Base-by-base conservation (phyloP, 92 coral and sea anemone species). In the Actinostola sp. region DNA sequence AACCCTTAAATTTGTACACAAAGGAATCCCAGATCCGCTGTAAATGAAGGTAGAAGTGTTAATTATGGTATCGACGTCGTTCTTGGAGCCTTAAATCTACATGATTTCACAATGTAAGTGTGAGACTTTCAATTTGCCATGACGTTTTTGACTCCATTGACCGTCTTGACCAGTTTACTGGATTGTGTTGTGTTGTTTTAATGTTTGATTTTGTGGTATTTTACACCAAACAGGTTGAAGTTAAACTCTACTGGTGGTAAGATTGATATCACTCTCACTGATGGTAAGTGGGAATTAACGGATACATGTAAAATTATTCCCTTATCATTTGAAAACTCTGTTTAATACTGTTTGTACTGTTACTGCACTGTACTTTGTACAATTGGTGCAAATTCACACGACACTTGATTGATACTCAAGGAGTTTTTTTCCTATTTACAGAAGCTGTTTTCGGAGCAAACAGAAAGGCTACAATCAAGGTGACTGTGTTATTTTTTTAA, bases 191-290 rank as follows among this genome's bases (percentile, higher is more conserved):
- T 48, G 13, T 48, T 41, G 46, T 15, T 41, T 41, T 41, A 8
- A 41, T 28, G 46, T 1, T 27, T 16, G 14, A 8, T 16, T 64
- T 42, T 23, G 8, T 14, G 26, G 42, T 2, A 16, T 9, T 43
- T 10, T 28, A 28, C n/a, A 32, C 9, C 0, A 19, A 26, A 44
- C 28, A 73, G 79, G 79, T 45, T 73, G 48, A 73, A 73, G 61
- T 46, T 61, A 32, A 73, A 73, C 59, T 39, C 79, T 4, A 25
- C 79, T 19, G 70, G 79, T 28, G 79, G 79, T 48, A 73, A 73
- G 30, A 61, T 61, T 29, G 79, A 73, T 39, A 73, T 73, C 27
- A 48, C 61, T 19, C 21, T 73, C 27, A 73, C 17, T 60, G 79
- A 73, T 61, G 79, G 79, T 73, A 46, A 48, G 79, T 61, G 29